phyloP scores from a whole-genome alignment of 2,797 vertebrate genomes.

The Eidolon dupreanum region DNA sequence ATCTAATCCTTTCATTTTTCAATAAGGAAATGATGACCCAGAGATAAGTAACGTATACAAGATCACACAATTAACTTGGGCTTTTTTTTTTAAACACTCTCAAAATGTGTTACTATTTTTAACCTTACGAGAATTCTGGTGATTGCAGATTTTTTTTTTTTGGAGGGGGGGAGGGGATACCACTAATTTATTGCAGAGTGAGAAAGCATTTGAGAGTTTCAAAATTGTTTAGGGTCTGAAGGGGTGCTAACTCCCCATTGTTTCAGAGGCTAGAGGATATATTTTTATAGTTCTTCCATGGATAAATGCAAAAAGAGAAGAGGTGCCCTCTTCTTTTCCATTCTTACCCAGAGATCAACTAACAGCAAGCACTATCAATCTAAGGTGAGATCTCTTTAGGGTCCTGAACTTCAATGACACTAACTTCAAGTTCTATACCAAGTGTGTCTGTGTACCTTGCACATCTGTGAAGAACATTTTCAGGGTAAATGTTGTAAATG shows the following conservation, averaged over 20 bases:
- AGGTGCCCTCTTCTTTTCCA: background rate
- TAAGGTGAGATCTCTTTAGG: background rate
- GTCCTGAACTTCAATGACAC: background rate
- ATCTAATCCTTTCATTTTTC: background rate
- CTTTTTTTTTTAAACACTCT: background rate
- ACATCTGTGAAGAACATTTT: background rate
- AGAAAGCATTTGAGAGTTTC: background rate
- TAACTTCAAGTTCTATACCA: background rate
- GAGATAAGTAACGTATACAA: background rate
- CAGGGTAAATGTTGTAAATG: background rate
- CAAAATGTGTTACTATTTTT: background rate
- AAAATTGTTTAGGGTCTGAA: background rate
- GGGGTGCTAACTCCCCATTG: background rate
- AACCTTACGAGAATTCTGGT: background rate
- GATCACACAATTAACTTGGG: background rate
- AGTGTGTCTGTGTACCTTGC: background rate
- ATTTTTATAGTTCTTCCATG: background rate
- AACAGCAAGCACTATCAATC: background rate
- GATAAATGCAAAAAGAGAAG: background rate
- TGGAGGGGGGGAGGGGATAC: background rate
- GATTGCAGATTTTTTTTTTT: background rate
- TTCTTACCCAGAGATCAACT: background rate
- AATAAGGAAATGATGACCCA: background rate
- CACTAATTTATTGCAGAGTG: background rate
- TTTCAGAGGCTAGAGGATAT: background rate